Base-by-base conservation (phyloP, 2,797 vertebrate species). In the Graptemys geographica region DNA sequence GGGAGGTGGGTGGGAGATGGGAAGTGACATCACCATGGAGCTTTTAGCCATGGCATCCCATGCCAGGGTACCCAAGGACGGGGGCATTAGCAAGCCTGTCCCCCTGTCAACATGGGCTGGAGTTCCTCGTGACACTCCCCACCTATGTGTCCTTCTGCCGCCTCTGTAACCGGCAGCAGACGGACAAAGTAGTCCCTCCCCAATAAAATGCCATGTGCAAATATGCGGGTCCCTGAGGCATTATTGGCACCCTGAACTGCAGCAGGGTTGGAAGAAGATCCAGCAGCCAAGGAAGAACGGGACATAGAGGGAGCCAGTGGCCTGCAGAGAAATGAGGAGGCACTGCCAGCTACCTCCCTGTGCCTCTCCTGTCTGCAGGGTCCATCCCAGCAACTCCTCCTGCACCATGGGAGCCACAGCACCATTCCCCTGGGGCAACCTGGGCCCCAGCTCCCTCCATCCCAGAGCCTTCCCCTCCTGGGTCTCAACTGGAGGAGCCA, bases 141-240 rank as follows among this genome's bases (percentile, higher is more conserved):
- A 41, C 52, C 65, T 86, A 41, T 57, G 72, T 87, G 79, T 83
- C 76, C 59, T 82, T 69, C 91, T 56, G 41, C 80, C 52, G 41
- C 56, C 65, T 93, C 56, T 93, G 91, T 92, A 93, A 89, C 47
- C 51, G 27, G 74, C 74, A 78, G 44, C 74, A 90, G 88, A 87
- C 44, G 79, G 92, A 59, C 59, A 69, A 82, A 83, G 27, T 86
- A 86, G 84, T 86, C 81, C 80, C 84, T 80, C 84, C 87, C 87
- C 84, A 93, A 93, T 93, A 93, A 93, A 93, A 93, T 83, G 84
- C 87, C 87, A 25, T 93, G 87, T 79, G 69, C 82, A 93, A 93
- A 86, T 69, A 86, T 51, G 57, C 21, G 31, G 92, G 57, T 88
- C 83, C 52, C 72, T 23, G 92, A 57, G 59, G 87, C 86, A 74